phyloP scores from a whole-genome alignment of 2,888 invertebrate genomes.

The Pantelozetes paolii region DNA sequence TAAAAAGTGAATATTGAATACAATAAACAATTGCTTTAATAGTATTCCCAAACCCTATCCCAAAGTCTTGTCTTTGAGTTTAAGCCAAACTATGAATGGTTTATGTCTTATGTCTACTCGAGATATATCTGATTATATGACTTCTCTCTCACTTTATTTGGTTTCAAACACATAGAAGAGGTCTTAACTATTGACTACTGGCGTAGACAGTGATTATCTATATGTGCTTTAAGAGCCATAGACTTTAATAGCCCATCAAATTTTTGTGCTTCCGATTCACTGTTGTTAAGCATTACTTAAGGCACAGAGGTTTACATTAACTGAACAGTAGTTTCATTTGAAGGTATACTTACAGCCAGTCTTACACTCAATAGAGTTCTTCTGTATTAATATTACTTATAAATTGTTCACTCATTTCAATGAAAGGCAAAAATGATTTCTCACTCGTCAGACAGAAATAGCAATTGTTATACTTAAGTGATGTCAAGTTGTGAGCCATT shows the following conservation, averaged over 20 bases:
- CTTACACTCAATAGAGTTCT: not conserved
- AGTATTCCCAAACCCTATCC: not conserved
- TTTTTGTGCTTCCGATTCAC: slow-evolving; percentile 11
- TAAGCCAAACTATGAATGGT: not conserved
- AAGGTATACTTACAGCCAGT: not conserved
- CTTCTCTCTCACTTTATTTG: slow-evolving; percentile 15
- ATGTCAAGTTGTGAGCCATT: slow-evolving; percentile 28
- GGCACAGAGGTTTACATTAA: not conserved
- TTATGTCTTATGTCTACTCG: slow-evolving; percentile 8
- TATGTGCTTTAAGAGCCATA: slow-evolving; percentile 5
- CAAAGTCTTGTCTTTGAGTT: not conserved
- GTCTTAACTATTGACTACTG: not conserved
- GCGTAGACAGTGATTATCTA: slow-evolving; percentile 23
- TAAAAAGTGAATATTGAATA: not conserved
- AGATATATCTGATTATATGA: slow-evolving; percentile 11
- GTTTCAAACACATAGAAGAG: not conserved
- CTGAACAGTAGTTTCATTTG: not conserved
- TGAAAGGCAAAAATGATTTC: not conserved
- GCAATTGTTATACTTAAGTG: slow-evolving; percentile 15
- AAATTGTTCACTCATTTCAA: slow-evolving; percentile 14
- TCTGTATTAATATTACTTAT: not conserved
- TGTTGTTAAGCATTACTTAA: not conserved
- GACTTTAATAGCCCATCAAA: slow-evolving; percentile 29
- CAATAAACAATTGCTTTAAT: slow-evolving; percentile 2
- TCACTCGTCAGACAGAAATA: not conserved